phyloP scores from a whole-genome alignment of 1,140 invertebrate species.

The Drosophila ananassae region DNA sequence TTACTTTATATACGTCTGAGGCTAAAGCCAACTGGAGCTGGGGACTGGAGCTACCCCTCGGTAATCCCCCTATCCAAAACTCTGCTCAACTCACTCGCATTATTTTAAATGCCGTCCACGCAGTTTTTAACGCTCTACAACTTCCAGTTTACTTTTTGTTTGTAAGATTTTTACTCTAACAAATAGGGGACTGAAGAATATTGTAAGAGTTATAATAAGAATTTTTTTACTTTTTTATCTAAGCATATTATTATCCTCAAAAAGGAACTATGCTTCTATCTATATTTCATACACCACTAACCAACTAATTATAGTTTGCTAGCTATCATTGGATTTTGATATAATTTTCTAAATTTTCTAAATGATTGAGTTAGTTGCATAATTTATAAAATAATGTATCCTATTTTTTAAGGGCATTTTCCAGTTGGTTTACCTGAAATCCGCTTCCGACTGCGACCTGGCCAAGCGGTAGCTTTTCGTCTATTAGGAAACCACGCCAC shows the following conservation, averaged over 20 bases:
- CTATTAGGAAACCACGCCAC: conserved; percentile 66
- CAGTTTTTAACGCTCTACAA: conserved; percentile 73
- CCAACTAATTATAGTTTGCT: no score
- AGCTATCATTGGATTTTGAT: no score
- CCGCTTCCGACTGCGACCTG: conserved; percentile 52
- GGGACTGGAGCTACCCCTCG: conserved; percentile 32
- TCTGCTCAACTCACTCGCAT: conserved; percentile 42
- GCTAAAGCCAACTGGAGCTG: conserved; percentile 44
- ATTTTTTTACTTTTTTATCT: no score
- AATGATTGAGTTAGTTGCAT: no score
- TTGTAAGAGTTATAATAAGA: no score
- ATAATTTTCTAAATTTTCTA: no score
- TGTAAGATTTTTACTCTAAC: conserved; percentile 9
- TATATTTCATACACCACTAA: no score
- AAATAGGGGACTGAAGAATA: not conserved
- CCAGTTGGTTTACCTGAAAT: not conserved
- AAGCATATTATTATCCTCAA: no score
- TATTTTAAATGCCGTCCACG: conserved; percentile 82
- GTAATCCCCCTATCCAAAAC: not conserved
- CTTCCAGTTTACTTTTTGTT: conserved; percentile 61
- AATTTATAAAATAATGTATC: no score
- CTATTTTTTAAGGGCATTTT: not conserved
- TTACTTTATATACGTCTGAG: conserved; percentile 51
- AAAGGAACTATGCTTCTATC: no score
- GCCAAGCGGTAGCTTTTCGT: conserved; percentile 70